Conservation (phyloP, 2,797 vertebrate genomes). For the Podargus strigoides region DNA sequence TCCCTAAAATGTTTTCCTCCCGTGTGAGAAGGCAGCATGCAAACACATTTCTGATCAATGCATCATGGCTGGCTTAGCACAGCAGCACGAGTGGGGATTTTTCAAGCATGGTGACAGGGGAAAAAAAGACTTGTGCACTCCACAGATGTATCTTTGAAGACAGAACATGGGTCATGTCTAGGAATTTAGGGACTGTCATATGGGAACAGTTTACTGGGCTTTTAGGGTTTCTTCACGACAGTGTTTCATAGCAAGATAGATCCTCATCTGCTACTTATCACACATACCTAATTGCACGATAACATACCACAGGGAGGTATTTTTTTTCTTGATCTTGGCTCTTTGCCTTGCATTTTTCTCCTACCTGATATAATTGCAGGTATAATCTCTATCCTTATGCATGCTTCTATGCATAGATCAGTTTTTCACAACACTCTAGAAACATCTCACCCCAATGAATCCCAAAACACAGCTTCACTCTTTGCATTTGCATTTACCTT, state of each 20-base stretch:
- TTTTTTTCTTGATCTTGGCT: not conserved
- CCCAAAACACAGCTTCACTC: not conserved
- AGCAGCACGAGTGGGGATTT: not conserved
- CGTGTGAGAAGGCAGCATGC: rapidly evolving
- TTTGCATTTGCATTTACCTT: not conserved
- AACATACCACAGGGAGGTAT: not conserved
- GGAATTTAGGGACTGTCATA: not conserved
- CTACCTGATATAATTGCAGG: not conserved
- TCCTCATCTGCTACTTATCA: not conserved
- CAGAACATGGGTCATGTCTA: not conserved
- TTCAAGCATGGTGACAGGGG: not conserved
- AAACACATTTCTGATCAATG: not conserved
- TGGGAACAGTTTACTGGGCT: not conserved
- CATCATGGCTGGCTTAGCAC: not conserved
- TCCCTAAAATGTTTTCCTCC: not conserved
- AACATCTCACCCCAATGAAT: not conserved
- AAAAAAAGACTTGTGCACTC: not conserved
- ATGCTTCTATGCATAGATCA: rapidly evolving
- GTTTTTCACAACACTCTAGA: not conserved
- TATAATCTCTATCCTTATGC: not conserved
- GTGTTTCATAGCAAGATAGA: not conserved
- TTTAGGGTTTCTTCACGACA: not conserved
- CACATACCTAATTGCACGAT: not conserved
- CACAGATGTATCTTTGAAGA: not conserved
- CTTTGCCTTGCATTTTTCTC: not conserved